Percentiles rank a stretch among this genome's conserved stretches.
phyloP scores from a whole-genome alignment of 2,888 invertebrate genomes.

The Ectemnius continuus region DNA sequence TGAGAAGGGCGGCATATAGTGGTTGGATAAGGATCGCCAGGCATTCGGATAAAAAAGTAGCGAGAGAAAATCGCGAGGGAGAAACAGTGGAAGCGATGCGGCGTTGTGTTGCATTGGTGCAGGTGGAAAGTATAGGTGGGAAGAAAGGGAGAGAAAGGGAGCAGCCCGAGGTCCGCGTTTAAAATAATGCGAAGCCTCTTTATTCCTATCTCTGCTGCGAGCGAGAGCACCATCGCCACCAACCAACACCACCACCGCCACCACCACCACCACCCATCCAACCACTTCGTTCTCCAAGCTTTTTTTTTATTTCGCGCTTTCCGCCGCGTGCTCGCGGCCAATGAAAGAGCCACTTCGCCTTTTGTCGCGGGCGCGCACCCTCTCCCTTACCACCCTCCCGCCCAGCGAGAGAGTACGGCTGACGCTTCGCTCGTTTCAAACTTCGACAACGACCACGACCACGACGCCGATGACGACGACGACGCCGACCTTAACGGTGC shows the following conservation, averaged over 20 bases:
- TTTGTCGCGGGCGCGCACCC: conserved; percentile 65
- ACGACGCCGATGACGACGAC: too few species aligned
- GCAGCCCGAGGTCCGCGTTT: conserved; percentile 52
- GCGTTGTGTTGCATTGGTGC: too few species aligned
- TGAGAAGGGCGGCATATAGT: conserved; percentile 1
- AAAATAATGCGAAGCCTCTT: conserved; percentile 66
- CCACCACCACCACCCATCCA: conserved; percentile 35
- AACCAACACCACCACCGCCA: too few species aligned
- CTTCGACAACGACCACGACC: conserved; percentile 6
- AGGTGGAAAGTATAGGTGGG: not conserved
- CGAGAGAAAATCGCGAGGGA: conserved; percentile 23
- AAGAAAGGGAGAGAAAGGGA: conserved; percentile 26
- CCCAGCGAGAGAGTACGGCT: conserved; percentile 18
- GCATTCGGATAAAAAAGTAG: conserved; percentile 7
- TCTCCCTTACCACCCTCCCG: conserved; percentile 32
- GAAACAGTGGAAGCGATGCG: conserved; percentile 19
- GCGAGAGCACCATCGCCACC: too few species aligned
- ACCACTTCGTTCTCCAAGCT: conserved; percentile 40
- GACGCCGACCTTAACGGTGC: not conserved
- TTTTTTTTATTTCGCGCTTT: conserved; percentile 70
- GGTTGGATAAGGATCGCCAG: too few species aligned
- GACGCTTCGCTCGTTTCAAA: conserved; percentile 5
- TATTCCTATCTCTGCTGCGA: conserved; percentile 38
- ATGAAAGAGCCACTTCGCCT: conserved; percentile 73
- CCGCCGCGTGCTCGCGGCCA: conserved; percentile 54